Evolutionary conservation across 2,113 vertebrate species (phyloP).

Genomic region (Tupaia tana): DNA sequence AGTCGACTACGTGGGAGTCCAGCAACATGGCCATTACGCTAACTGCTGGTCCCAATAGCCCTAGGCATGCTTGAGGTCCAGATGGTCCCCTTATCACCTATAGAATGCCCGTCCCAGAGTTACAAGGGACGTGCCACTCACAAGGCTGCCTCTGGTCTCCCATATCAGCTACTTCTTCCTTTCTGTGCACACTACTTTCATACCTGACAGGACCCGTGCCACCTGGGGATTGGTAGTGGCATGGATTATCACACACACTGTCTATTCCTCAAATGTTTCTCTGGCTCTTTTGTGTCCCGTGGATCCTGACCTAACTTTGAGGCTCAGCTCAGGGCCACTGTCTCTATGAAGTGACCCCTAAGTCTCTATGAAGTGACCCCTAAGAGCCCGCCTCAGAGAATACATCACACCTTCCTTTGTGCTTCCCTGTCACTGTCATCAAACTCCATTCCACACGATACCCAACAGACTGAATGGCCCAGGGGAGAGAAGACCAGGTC

Average conservation of each 20-base stretch:
- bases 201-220: neutral
- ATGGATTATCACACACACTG: neutral
- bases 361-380: neutral
- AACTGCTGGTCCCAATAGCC: too few species aligned
- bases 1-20: too few species aligned
- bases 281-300: neutral
- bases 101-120: neutral
- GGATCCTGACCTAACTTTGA: neutral
- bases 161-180: neutral
- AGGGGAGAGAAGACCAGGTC: neutral
- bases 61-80: neutral
- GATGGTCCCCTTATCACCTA: neutral
- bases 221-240: neutral
- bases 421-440: neutral
- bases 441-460: neutral
- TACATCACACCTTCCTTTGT: neutral
- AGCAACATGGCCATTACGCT: too few species aligned
- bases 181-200: neutral
- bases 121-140: fast-evolving
- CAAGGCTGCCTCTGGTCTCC: neutral
- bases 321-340: neutral
- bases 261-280: neutral
- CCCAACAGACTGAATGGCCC: neutral
- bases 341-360: neutral
- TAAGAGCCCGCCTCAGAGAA: neutral